Evolutionary conservation across 1,140 invertebrate genomes (phyloP).

Genomic region (Leptinotarsa lineolata): DNA sequence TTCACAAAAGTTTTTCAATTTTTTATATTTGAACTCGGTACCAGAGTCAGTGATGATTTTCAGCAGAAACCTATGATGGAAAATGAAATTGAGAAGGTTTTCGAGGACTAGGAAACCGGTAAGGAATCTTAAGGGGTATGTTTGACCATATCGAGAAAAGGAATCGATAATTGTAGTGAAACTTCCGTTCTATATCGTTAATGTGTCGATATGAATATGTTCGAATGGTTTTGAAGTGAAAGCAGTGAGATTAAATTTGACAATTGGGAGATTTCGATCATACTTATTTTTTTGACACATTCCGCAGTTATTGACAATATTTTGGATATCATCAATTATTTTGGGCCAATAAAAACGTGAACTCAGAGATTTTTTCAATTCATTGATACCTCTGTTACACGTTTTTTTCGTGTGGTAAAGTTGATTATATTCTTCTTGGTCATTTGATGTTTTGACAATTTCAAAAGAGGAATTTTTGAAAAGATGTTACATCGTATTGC

Average conservation of each 20-base stretch:
- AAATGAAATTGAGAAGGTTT: slow-evolving; percentile 33
- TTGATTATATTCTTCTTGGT: too few species aligned
- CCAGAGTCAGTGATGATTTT: slow-evolving; percentile 36
- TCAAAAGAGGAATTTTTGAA: too few species aligned
- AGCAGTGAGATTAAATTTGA: slow-evolving; percentile 27
- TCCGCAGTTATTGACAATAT: slow-evolving; percentile 30
- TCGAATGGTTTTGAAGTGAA: slow-evolving; percentile 20
- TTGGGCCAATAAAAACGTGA: slow-evolving; percentile 37
- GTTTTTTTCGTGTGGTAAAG: slow-evolving; percentile 28
- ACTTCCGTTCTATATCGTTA: slow-evolving; percentile 33
- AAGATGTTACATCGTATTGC: too few species aligned
- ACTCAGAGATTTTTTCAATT: slow-evolving; percentile 30
- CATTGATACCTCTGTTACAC: slow-evolving; percentile 39
- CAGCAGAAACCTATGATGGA: slow-evolving; percentile 34
- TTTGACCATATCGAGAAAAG: slow-evolving; percentile 50
- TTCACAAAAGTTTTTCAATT: background rate
- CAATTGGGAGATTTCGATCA: slow-evolving; percentile 29
- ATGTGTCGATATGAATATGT: too few species aligned
- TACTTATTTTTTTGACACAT: slow-evolving; percentile 30
- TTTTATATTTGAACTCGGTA: slow-evolving; percentile 36
- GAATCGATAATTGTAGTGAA: slow-evolving; percentile 47
- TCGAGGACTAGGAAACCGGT: slow-evolving; percentile 33
- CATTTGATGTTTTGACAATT: too few species aligned
- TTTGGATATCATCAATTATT: too few species aligned
- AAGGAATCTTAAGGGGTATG: slow-evolving; percentile 39